Base-by-base conservation (phyloP, 2,113 vertebrate genomes). In the Rhinoptilus africanus region DNA sequence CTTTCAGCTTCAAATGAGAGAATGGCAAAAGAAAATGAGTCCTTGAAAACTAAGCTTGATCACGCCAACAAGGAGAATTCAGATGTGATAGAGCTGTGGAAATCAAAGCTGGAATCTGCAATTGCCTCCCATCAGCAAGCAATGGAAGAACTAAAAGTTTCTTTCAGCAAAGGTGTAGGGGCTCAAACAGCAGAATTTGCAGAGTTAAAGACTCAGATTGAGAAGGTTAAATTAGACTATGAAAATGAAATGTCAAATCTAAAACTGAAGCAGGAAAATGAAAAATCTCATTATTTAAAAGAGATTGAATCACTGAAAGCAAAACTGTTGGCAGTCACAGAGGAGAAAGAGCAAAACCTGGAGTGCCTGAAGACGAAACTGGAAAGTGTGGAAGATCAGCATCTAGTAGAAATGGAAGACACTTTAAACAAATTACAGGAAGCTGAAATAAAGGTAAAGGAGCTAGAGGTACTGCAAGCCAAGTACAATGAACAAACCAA, bases 331-430 rank as follows among this genome's bases (percentile, higher is more conserved):
- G 93, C 97, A 20, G 74, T 98, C 89, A 96, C 98, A 2, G 98
- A 99, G 63, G 99, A 99, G 85, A 99, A 99, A 88, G 99, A 99
- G 79, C 97, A 94, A 63, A 97, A 98, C 88, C 98, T 99, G 93
- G 99, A 99, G 66, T 97, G 94, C 24, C 84, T 99, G 43, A 98
- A 98, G 67, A 97, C 94, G 39, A 98, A 97, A 12, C 96, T 99
- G 93, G 99, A 99, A 93, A 98, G 93, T 51, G 97, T 97, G 5
- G 99, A 99, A 97, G 99, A 99, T 83, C 99, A 99, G 96, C 99
- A 99, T 91, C 98, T 99, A n/a, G 98, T 99, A 69, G 99, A 99
- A 96, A 99, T 99, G 99, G 99, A 99, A 96, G 99, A 99, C 48
- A 97, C 98, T 27, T 97, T 99, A 87, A 99, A 98, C 96, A 99